Conservation (phyloP, 2,797 vertebrate genomes). For the Dermochelys coriacea region DNA sequence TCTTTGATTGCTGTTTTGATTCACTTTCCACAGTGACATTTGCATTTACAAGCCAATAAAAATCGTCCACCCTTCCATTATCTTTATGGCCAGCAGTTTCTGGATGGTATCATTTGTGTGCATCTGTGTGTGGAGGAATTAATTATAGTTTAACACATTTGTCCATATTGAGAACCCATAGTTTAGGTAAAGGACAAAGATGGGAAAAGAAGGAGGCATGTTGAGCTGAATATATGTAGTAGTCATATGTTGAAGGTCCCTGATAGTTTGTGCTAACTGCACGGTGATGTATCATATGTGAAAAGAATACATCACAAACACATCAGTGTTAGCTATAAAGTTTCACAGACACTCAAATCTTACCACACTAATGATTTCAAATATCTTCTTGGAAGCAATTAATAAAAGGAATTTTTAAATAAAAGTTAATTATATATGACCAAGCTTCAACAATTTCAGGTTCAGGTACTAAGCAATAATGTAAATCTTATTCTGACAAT, state of each 20-base stretch:
- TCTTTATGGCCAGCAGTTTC: not conserved
- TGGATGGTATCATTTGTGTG: not conserved
- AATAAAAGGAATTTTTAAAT: not conserved
- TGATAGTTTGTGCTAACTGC: not conserved
- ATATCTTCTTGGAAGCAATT: not conserved
- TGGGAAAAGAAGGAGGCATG: no score
- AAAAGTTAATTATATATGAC: not conserved
- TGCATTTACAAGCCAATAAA: not conserved
- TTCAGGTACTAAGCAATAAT: not conserved
- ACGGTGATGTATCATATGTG: not conserved
- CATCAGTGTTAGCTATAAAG: not conserved
- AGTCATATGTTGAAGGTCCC: not conserved
- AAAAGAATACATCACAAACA: not conserved
- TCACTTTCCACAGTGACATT: not conserved
- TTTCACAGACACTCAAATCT: not conserved
- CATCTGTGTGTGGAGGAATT: not conserved
- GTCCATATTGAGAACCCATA: not conserved
- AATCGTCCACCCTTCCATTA: no score
- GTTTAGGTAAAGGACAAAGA: not conserved
- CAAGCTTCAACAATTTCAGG: not conserved
- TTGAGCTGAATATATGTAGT: not conserved
- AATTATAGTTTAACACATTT: not conserved
- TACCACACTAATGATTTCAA: not conserved
- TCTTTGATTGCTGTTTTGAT: no score
- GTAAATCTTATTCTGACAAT: not conserved